These are phyloP conservation scores for Dione juno DNA, from an alignment of 2,888 invertebrate genomes.

Conservation along the genomic window DNA sequence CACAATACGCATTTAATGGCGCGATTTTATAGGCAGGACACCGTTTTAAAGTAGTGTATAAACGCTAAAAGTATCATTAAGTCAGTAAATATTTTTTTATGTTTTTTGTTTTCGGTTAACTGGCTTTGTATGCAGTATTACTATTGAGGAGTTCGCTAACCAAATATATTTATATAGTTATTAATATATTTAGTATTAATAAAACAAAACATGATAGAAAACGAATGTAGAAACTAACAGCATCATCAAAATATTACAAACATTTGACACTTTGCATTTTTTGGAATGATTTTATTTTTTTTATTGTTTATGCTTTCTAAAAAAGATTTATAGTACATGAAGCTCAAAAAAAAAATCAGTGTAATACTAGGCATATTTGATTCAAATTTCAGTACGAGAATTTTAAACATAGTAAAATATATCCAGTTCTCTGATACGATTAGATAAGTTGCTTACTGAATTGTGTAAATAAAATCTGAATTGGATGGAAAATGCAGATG, in stretches of 20 bases:
- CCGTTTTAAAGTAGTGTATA: conserved; percentile 75
- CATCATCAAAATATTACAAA: not conserved
- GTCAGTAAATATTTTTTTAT: conserved; percentile 54
- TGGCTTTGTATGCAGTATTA: conserved; percentile 20
- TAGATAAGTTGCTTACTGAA: no score
- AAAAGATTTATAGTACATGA: not conserved
- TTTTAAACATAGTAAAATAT: no score
- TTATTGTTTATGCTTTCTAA: not conserved
- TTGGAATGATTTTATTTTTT: not conserved
- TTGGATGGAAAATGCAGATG: no score
- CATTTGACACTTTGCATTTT: not conserved
- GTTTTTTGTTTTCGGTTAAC: conserved; percentile 54
- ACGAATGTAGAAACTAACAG: not conserved
- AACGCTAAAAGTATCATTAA: conserved; percentile 72
- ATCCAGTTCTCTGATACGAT: no score
- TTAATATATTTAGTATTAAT: not conserved
- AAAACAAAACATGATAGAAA: not conserved
- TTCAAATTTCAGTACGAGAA: no score
- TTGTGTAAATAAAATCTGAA: no score
- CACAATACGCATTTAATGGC: conserved; percentile 72
- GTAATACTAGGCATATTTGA: no score
- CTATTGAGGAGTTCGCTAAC: not conserved
- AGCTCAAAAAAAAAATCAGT: no score
- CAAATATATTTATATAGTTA: not conserved
- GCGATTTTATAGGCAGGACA: conserved; percentile 75